These are phyloP conservation scores for Eubasilissa splendida DNA, from an alignment of 2,888 invertebrate species.

Conservation along the genomic window DNA sequence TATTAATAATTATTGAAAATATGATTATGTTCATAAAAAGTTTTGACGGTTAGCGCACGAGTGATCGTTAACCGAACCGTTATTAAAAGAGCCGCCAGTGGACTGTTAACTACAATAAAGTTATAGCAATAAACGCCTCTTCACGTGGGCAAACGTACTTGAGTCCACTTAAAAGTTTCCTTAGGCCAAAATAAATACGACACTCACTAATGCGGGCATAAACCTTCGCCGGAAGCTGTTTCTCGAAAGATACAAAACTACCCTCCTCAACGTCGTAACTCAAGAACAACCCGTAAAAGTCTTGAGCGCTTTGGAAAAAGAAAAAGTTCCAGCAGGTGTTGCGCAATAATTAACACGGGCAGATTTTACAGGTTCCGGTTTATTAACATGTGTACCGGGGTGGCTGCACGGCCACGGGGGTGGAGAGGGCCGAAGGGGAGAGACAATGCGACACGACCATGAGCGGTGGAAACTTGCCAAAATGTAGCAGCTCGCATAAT, in stretches of 20 bases:
- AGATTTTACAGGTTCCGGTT: constrained; percentile 33
- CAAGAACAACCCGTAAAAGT: constrained; percentile 37
- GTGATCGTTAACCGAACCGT: too few relatives aligned
- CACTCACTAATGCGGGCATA: constrained; percentile 29
- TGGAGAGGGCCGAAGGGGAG: not conserved
- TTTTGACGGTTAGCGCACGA: too few relatives aligned
- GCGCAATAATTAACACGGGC: constrained; percentile 43
- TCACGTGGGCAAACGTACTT: constrained; percentile 1
- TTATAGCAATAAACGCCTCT: constrained; percentile 27
- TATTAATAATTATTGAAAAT: too few relatives aligned
- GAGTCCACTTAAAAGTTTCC: constrained; percentile 26
- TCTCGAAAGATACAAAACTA: constrained; percentile 21
- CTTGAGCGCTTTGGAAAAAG: constrained; percentile 27
- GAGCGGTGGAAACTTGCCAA: constrained; percentile 53
- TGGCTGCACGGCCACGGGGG: not conserved
- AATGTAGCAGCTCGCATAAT: constrained; percentile 55
- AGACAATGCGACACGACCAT: constrained; percentile 43
- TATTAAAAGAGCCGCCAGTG: not conserved
- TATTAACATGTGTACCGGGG: constrained; percentile 43
- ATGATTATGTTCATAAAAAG: too few relatives aligned
- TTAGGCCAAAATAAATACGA: constrained; percentile 33
- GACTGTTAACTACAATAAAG: constrained; percentile 31
- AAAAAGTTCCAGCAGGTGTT: constrained; percentile 41
- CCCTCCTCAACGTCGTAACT: constrained; percentile 20
- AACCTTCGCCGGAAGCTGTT: constrained; percentile 27